Evolutionary conservation across 2,888 invertebrate genomes (phyloP), one percentile per base, ranked within the genome.

Genomic region (Allygus modestus): DNA sequence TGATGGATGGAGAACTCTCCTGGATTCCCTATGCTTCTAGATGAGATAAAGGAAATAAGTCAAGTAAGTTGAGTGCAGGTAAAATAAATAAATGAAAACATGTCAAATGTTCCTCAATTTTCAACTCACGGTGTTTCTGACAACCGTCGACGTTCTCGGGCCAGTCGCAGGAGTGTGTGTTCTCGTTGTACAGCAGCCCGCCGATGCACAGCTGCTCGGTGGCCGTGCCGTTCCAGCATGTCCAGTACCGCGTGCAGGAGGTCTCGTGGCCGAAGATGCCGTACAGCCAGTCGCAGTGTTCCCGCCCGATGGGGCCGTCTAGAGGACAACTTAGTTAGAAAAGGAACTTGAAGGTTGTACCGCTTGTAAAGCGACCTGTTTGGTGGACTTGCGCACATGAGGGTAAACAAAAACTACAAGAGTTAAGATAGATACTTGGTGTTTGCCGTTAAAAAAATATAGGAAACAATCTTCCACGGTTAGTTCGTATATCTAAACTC

Each of bases 221-320:
- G 15, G 97, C 96, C 0, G 97, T 97, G 20, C 97, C 97, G 90
- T 97, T 97, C 97, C 97, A 97, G 90, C 97, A 97, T 0, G 97
- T 97, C 97, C 97, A 97, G 90, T 97, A 97, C 77, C 97, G 92
- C 4, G 97, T 97, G 92, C 97, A 97, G 0, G 97, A 97, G 0
- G 97, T 97, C 92, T 97, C 97, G 90, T 97, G 97, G 0, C 97
- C 97, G 91, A 97, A 97, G 89, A 97, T 97, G 73, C 97, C 97
- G 91, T 97, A 97, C 88, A 97, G 91, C 97, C 97, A 97, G 90
- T 96, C 97, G 89, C 97, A 97, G 89, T 97, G 97, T 88, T 97
- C 97, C 0, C 94, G 94, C 79, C 95, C 93, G 87, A 96, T 94
- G 51, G 97, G 97, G 17, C 96, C 94, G 90, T 97, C 96, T 96